Evolutionary conservation across 2,888 invertebrate genomes (phyloP), one percentile per base, ranked within the genome.

Genomic region (Drosophila kambysellisi): DNA sequence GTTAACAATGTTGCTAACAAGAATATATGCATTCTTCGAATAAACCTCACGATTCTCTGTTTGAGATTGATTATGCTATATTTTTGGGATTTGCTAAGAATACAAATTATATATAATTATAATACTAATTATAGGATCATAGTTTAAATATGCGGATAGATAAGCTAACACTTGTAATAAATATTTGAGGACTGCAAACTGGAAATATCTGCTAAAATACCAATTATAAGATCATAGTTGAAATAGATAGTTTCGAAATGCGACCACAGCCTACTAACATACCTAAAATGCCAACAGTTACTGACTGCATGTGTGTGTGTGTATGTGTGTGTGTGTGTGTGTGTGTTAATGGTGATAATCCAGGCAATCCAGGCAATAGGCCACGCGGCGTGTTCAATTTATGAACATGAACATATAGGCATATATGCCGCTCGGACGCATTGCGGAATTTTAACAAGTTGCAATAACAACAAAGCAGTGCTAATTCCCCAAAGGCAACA

Each of bases 391-490:
- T 74, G 72, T 85, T 74, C 73, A 87, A 88, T 85, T 85, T 85
- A 85, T 88, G 88, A 81, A 83, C 83, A 79, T 56, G 39, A n/a
- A 12, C 39, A 60, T 66, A 52, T 68, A 52, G 80, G 52, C 68
- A 58, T 25, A 25, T 25, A 65, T 67, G 66, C 64, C 59, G 65
- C 71, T 53, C 59, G 69, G 35, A 71, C 74, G 73, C 78, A 74
- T 82, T 76, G 79, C 54, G 85, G 88, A 89, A 88, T 88, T 85
- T 88, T 88, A 88, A 88, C 88, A 89, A 88, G 88, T 88, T 79
- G 82, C 87, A 79, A 80, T 80, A 83, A 78, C 82, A 84, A 83
- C 82, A 80, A 82, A 74, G 82, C 88, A 59, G 76, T 81, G 87
- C 86, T 88, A 87, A 87, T 89, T 87, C 89, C 89, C 87, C 88